Evolutionary conservation across 2,113 vertebrate genomes (phyloP).

Genomic region (Taurulus bubalis): DNA sequence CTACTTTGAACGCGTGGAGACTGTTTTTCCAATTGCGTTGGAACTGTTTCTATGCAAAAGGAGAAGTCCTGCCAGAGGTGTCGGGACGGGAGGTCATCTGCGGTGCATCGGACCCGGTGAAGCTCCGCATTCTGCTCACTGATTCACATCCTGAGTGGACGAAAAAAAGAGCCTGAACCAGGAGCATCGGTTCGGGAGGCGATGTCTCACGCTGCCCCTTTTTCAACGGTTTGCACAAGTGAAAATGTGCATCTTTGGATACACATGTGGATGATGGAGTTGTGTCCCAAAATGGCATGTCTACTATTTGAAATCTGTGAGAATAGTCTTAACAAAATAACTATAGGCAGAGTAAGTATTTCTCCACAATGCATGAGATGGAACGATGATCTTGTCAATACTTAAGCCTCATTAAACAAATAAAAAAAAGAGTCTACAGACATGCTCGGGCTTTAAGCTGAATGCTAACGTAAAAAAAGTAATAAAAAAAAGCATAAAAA

Average conservation of each 20-base stretch:
- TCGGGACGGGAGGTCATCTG: slow-evolving; percentile 28
- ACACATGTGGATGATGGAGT: background rate
- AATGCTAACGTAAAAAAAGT: background rate
- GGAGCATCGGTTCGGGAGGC: background rate
- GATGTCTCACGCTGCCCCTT: background rate
- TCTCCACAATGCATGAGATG: background rate
- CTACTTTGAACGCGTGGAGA: slow-evolving; percentile 54
- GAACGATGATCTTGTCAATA: background rate
- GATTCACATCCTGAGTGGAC: background rate
- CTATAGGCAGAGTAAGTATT: background rate
- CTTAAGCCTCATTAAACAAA: background rate
- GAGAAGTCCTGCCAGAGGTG: slow-evolving; percentile 37
- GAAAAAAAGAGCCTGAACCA: background rate
- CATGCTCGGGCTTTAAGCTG: background rate
- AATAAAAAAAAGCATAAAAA: too few relatives aligned
- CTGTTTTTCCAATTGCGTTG: slow-evolving; percentile 39
- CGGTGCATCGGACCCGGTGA: slow-evolving; percentile 11
- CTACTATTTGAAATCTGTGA: background rate
- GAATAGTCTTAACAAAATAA: background rate
- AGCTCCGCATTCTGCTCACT: background rate
- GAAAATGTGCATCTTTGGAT: background rate
- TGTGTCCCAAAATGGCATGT: background rate
- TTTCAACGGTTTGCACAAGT: background rate
- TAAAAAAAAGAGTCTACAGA: background rate
- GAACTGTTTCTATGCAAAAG: slow-evolving; percentile 27